Percentiles rank a stretch among this genome's conserved stretches.
These are phyloP conservation scores for Napeogenes sylphis DNA, from an alignment of 2,888 invertebrate species.

Conservation along the genomic window DNA sequence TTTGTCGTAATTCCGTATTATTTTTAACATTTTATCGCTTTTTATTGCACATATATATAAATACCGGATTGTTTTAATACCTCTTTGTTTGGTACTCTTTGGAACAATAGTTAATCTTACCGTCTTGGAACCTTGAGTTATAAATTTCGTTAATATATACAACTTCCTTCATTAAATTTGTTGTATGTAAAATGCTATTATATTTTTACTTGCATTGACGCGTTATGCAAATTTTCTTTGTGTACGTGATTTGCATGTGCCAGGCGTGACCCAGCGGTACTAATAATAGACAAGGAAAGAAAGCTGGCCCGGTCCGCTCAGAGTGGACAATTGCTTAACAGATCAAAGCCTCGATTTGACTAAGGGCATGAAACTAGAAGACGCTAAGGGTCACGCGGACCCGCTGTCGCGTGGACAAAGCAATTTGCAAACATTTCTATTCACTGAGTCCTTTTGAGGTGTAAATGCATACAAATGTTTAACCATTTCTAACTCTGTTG, in stretches of 20 bases:
- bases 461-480: slow-evolving; percentile 9
- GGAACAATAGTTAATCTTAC: too few species aligned
- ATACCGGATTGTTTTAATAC: too few species aligned
- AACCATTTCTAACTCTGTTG: slow-evolving; percentile 7
- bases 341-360: slow-evolving; percentile 29
- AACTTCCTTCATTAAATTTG: slow-evolving; percentile 24
- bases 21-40: too few species aligned
- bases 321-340: slow-evolving; percentile 59
- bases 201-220: slow-evolving; percentile 41
- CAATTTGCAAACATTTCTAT: slow-evolving; percentile 14
- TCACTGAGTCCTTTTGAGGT: slow-evolving; percentile 4
- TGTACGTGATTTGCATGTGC: slow-evolving; percentile 65
- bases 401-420: slow-evolving; percentile 21
- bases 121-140: slow-evolving; percentile 5
- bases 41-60: too few species aligned
- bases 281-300: slow-evolving; percentile 75
- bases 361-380: slow-evolving; percentile 22
- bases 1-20: too few species aligned
- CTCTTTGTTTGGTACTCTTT: too few species aligned
- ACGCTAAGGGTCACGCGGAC: slow-evolving; percentile 24
- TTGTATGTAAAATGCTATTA: slow-evolving; percentile 16
- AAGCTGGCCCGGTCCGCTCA: slow-evolving; percentile 58
- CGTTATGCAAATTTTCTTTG: slow-evolving; percentile 61
- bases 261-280: slow-evolving; percentile 63
- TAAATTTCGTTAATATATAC: slow-evolving; percentile 7